A percentile compares a stretch with the other conserved stretches of the same genome.
phyloP scores from a whole-genome alignment of 1,140 invertebrate genomes.

The Pogonomyrmex barbatus region DNA sequence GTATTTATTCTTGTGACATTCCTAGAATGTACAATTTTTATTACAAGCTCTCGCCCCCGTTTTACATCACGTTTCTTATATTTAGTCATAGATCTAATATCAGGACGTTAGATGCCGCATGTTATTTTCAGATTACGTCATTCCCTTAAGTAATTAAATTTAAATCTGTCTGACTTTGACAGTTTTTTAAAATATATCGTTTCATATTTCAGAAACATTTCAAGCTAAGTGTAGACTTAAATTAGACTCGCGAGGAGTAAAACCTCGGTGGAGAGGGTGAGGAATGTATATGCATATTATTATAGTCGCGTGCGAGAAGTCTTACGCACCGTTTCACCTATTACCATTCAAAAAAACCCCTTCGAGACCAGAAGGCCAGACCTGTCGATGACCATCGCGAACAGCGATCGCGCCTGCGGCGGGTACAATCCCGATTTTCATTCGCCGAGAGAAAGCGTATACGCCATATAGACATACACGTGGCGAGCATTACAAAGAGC shows the following conservation, averaged over 20 bases:
- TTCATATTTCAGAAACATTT: neutral
- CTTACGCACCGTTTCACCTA: neutral
- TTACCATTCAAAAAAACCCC: slow-evolving; percentile 19
- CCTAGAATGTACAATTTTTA: slow-evolving; percentile 5
- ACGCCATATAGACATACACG: slow-evolving; percentile 44
- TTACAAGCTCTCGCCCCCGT: neutral
- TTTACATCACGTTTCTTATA: neutral
- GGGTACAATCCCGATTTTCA: neutral
- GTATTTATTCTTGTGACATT: slow-evolving; percentile 20
- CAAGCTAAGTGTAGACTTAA: neutral
- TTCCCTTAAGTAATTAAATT: neutral
- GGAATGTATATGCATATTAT: too few relatives aligned
- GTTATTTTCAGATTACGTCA: neutral
- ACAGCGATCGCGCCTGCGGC: neutral
- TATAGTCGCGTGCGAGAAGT: slow-evolving; percentile 13
- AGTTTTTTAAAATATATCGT: neutral
- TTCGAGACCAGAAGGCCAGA: slow-evolving; percentile 17
- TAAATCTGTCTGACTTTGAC: neutral
- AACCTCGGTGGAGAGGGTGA: neutral
- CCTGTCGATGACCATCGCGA: slow-evolving; percentile 23
- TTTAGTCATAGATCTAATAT: too few relatives aligned
- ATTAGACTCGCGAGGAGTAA: neutral
- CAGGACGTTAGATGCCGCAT: too few relatives aligned
- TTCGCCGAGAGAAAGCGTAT: neutral
- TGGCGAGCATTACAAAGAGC: slow-evolving; percentile 72